Percentiles rank a stretch among this genome's conserved stretches.
Conservation (phyloP, 2,113 vertebrate species). For the Tautogolabrus adspersus region DNA sequence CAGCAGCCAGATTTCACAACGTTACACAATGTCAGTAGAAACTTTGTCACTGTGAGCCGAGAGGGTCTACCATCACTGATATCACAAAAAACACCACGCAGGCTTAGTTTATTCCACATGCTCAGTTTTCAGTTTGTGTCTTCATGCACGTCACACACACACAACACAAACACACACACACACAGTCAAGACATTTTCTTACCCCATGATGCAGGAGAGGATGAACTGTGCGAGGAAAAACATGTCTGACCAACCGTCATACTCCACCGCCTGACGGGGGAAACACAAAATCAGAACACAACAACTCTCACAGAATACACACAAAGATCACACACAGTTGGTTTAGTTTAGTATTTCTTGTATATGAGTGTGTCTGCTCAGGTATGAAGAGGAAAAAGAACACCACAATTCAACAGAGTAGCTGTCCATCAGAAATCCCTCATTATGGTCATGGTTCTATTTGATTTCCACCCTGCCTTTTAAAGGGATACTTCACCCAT, state of each 20-base stretch:
- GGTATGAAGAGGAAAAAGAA: not conserved
- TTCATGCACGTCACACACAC: not conserved
- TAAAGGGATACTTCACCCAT: no score
- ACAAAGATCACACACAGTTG: not conserved
- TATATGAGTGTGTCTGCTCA: not conserved
- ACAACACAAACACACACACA: not conserved
- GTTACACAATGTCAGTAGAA: not conserved
- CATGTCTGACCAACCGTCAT: conserved; percentile 80
- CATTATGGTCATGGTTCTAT: no score
- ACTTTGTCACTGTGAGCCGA: not conserved
- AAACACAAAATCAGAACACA: not conserved
- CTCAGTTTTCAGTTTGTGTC: not conserved
- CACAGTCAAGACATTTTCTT: conserved; percentile 42
- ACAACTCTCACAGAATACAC: not conserved
- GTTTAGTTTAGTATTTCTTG: not conserved
- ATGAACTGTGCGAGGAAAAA: conserved; percentile 81
- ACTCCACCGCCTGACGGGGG: conserved; percentile 76
- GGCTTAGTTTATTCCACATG: not conserved
- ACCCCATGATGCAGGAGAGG: conserved; percentile 85
- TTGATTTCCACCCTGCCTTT: no score
- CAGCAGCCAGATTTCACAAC: conserved; percentile 21
- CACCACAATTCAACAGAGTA: not conserved
- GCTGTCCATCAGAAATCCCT: no score
- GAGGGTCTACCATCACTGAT: not conserved
- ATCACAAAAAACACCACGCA: no score